phyloP scores from a whole-genome alignment of 2,797 vertebrate genomes.

The Danio choprae region DNA sequence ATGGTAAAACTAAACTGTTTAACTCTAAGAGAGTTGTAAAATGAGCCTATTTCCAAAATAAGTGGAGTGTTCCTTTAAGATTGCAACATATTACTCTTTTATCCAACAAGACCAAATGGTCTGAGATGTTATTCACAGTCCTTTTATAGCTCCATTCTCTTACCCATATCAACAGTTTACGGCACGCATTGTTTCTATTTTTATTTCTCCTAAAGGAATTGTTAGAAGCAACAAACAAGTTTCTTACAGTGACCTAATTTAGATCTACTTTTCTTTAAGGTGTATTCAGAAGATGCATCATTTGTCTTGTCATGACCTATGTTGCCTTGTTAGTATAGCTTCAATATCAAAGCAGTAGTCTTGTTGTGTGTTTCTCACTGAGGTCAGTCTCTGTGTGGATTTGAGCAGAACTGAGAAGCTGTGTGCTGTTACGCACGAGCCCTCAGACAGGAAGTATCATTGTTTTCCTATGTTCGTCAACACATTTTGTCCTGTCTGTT shows the following conservation, averaged over 20 bases:
- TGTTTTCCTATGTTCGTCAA: constrained; percentile 28
- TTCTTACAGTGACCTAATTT: background rate
- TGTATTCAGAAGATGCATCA: background rate
- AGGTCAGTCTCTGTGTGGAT: background rate
- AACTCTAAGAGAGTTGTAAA: no score
- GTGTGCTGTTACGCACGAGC: constrained; percentile 12
- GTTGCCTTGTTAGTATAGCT: background rate
- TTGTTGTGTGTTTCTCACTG: constrained; percentile 1
- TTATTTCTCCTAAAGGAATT: background rate
- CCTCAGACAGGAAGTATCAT: constrained; percentile 44
- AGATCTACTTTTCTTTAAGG: background rate
- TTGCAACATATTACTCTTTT: no score
- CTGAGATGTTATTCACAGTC: background rate
- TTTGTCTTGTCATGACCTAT: background rate
- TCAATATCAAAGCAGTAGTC: background rate
- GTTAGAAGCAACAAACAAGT: background rate
- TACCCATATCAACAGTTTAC: background rate
- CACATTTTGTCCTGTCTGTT: constrained; percentile 30
- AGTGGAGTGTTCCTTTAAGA: no score
- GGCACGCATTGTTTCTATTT: constrained; percentile 10
- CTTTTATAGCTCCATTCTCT: background rate
- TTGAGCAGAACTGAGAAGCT: constrained; percentile 1
- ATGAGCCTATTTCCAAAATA: no score
- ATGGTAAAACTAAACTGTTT: no score
- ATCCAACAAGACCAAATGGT: background rate